Evolutionary conservation across 2,113 vertebrate species (phyloP), one percentile per base, ranked within the genome.

Genomic region (Carassius auratus): DNA sequence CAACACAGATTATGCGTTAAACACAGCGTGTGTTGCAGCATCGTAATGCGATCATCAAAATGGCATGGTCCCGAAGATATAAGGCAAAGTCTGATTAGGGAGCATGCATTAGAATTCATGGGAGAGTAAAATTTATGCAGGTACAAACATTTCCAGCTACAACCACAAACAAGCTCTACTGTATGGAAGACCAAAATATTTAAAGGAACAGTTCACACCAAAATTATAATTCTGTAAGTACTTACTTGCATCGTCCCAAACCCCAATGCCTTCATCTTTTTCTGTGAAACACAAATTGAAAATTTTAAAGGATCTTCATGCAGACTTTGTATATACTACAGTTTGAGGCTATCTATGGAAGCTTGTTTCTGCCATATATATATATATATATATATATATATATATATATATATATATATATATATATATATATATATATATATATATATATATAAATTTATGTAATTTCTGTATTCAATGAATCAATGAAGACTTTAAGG

Each of bases 21-120:
- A 59, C 68, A 42, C 33, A 59, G 19, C 1, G 19, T 71, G 66
- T 38, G 66, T 9, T 15, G 30, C 19, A 3, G 50, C 50, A 81
- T 69, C 45, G 9, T 68, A 81, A 81, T 81, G 45, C 23, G 8
- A 81, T 83, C 48, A 73, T 73, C 30, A 73, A 83, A 73, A 52
- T 17, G 48, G 36, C 48, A 82, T 3, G 38, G 64, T 8, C 23
- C 45, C 12, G 64, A 55, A 73, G 66, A 83, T 59, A 59, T 42
- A 73, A 83, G 66, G 50, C 80, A 73, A 73, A 59, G 12, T 15
- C 21, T 57, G 81, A 83, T 83, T 52, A 52, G 62, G 38, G 26
- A 30, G 62, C 14, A 50, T 26, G 14, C 45, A 69, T 68, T 69
- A 59, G 30, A 73, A 73, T 73, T 71, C 30, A 83, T 14, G 30